These are phyloP conservation scores for Steatocranus sp. DNA, from an alignment of 2,797 vertebrate genomes.

Conservation along the genomic window DNA sequence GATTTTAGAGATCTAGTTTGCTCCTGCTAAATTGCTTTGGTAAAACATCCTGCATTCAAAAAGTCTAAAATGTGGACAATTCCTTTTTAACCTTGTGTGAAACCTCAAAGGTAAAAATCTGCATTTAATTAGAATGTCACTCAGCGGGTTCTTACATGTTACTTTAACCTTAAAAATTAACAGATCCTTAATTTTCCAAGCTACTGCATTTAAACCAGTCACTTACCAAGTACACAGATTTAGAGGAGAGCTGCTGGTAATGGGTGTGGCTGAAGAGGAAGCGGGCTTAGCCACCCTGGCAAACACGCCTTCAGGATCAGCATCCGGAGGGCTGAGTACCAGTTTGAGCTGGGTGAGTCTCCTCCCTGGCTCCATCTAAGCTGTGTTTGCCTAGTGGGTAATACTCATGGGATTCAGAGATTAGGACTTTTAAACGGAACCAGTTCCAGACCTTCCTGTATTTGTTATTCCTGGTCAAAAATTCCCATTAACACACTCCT, in stretches of 20 bases:
- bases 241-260: background rate
- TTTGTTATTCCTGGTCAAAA: background rate
- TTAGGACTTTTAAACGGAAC: background rate
- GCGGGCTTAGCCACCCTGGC: background rate
- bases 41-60: background rate
- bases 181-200: background rate
- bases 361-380: background rate
- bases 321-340: background rate
- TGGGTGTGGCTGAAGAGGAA: background rate
- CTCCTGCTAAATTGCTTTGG: background rate
- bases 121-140: background rate
- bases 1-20: background rate
- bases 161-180: background rate
- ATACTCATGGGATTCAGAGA: background rate
- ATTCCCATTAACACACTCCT: background rate
- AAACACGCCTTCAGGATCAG: background rate
- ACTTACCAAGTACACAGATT: background rate
- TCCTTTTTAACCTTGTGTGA: background rate
- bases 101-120: background rate
- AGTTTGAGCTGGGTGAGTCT: background rate
- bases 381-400: background rate
- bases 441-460: background rate
- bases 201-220: background rate
- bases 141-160: background rate
- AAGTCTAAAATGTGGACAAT: background rate